Evolutionary conservation across 2,797 vertebrate species (phyloP), one percentile per base, ranked within the genome.

Genomic region (Tinamus major): DNA sequence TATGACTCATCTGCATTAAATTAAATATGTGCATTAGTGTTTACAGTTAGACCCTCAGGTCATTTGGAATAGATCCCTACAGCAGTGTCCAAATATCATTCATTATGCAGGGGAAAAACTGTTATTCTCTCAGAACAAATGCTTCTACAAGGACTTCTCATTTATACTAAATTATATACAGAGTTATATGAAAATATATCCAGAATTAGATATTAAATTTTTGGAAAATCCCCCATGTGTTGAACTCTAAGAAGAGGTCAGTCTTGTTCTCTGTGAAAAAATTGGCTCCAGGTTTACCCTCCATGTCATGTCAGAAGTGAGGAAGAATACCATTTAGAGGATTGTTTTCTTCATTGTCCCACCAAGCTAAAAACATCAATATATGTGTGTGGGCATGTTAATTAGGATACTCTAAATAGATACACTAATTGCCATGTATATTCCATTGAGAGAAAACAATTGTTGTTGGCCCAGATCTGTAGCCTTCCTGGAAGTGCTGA

Each of bases 1-100:
- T 93, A 63, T 81, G 92, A 90, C 42, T 92, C 51, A 31, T 86
- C 44, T 79, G n/a, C 56, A 53, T 93, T 85, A 91, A 85, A 79
- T 89, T 78, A 90, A 92, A 20, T 33, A 31, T 5, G 8, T 92
- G 67, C 56, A 44, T 83, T 80, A 80, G 41, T 68, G 51, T 95
- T 94, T 75, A 71, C 58, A 82, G 49, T 87, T 83, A 81, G 51
- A 23, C 41, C 84, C 70, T 79, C 69, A 72, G 70, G 89, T 87
- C 55, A n/a, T 82, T 92, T 86, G 87, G 77, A 93, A 46, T 64
- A 77, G 56, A 70, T 81, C 61, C 64, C 64, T 42, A 21, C 41
- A 90, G 76, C 55, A 58, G 15, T 31, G 26, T 86, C 91, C 78
- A 93, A 91, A 56, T 84, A 26, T 27, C 23, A 29, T 88, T 94